Percentiles rank a stretch among this genome's conserved stretches.
Conservation (phyloP, 2,113 vertebrate genomes). For the Pedionomus torquatus region DNA sequence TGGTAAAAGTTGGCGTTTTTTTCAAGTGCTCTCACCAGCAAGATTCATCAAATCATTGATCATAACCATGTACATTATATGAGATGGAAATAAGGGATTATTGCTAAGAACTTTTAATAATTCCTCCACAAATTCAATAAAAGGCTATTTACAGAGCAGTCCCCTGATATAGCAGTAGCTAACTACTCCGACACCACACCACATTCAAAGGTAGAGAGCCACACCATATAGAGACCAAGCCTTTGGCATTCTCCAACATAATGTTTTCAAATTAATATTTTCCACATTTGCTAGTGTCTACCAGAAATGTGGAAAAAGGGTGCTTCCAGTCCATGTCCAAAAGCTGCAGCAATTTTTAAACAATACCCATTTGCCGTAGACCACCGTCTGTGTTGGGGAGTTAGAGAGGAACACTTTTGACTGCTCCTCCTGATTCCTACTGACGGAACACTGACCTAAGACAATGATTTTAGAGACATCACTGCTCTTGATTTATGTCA, state of each 20-base stretch:
- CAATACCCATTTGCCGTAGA: not conserved
- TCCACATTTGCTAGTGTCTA: not conserved
- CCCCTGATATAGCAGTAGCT: not conserved
- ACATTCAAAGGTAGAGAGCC: not conserved
- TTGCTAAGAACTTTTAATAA: not conserved
- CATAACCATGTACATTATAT: not conserved
- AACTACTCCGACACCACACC: not conserved
- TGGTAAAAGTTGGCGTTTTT: rapidly evolving
- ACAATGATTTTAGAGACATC: not conserved
- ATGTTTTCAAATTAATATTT: not conserved
- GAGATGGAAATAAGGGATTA: not conserved
- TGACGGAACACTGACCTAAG: not conserved
- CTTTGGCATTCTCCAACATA: not conserved
- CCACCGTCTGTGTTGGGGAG: not conserved
- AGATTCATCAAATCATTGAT: not conserved
- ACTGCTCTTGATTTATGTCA: not conserved
- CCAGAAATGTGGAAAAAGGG: not conserved
- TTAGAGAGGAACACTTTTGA: rapidly evolving
- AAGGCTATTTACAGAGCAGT: not conserved
- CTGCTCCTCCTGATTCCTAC: not conserved
- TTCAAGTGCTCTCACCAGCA: not conserved
- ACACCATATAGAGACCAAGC: not conserved
- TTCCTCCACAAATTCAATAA: not conserved
- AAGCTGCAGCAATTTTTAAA: not conserved
- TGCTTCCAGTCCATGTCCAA: not conserved